These are phyloP conservation scores for Euleptes europaea DNA, from an alignment of 2,113 vertebrate genomes.

Conservation along the genomic window DNA sequence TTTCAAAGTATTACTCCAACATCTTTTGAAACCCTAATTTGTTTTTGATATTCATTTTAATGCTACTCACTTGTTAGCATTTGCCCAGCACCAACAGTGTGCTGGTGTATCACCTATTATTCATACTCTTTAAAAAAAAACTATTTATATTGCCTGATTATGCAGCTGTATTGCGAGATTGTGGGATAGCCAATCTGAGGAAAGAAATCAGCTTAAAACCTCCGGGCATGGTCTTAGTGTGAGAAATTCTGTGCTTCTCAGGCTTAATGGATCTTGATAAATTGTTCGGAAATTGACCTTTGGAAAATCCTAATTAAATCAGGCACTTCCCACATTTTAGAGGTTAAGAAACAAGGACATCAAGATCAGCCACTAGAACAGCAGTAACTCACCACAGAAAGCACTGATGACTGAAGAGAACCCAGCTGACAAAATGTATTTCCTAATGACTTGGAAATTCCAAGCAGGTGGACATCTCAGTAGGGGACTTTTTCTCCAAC, in stretches of 20 bases:
- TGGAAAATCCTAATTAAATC: constrained; percentile 8
- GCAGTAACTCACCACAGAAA: constrained; percentile 1
- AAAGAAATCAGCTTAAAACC: not conserved
- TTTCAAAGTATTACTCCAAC: not conserved
- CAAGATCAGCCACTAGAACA: not conserved
- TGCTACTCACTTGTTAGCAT: too few relatives aligned
- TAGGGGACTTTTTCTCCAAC: not conserved
- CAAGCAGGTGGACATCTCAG: constrained; percentile 4
- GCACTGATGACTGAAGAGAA: constrained; percentile 18
- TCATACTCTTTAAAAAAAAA: not conserved
- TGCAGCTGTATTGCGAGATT: not conserved
- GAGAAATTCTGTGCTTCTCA: not conserved
- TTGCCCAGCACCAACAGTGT: not conserved
- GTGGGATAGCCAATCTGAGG: not conserved
- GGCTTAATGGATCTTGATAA: accelerated
- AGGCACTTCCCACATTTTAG: constrained; percentile 4
- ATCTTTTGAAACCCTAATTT: not conserved
- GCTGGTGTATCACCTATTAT: not conserved
- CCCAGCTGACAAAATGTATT: constrained; percentile 12
- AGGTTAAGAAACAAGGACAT: not conserved
- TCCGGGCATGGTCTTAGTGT: not conserved
- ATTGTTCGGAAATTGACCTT: constrained; percentile 8
- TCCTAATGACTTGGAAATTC: constrained; percentile 34
- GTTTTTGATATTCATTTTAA: too few relatives aligned
- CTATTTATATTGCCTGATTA: not conserved